Evolutionary conservation across 2,888 invertebrate species (phyloP), one percentile per base, ranked within the genome.

Genomic region (Diarsia rubi): DNA sequence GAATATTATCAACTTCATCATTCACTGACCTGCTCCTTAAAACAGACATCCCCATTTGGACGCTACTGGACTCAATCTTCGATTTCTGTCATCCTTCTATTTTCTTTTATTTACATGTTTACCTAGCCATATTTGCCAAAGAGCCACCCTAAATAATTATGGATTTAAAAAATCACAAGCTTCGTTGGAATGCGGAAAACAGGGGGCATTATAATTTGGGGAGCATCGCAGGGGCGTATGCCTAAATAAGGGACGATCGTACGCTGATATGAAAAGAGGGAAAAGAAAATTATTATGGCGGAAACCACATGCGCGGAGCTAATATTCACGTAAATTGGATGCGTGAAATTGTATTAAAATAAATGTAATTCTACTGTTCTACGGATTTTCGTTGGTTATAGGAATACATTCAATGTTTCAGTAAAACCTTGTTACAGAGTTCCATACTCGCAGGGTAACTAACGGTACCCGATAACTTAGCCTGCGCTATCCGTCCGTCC

Each of bases 191-290:
- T 57, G 24, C 16, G 12, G n/a, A 63, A 63, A 75, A 44, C n/a
- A 27, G n/a, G 11, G 3, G 16, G 31, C 27, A 3, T 45, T 37
- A 21, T 37, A n/a, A 59, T 79, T 72, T 31, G 14, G 9, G 19
- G 14, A 54, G 47, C 31, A 73, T 63, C 37, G 24, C 16, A 62
- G 31, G 60, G 52, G 27, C 14, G 52, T 45, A 44, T 63, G 27
- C 37, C 14, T 16, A 67, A 73, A 57, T 44, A 54, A 31, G 47
- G 66, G 54, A 24, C 14, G 66, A 80, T 74, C n/a, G n/a, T 19
- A 44, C 54, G 27, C 24, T 62, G 74, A 80, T 80, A 78, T 63
- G 63, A 63, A 66, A 57, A 44, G 47, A 74, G 64, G 47, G 52
- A 74, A 42, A 63, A 37, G 49, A 42, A 68, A 57, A 74, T 80